Conservation (phyloP, 1,140 invertebrate species). For the roundworm (Caenorhabditis elegans) region WBcel235 BX284602.5:11116001-11116500, state of each 20-base stretch:
- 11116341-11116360: slow-evolving; percentile 10
- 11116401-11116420: neutral
- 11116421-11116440: no score
- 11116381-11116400: slow-evolving; percentile 13
- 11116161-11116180: neutral
- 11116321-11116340: neutral
- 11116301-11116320: neutral
- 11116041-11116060: neutral
- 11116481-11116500: no score
- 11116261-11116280: neutral
- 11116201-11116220: neutral
- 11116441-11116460: no score
- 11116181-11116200: neutral
- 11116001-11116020: neutral
- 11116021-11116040: neutral
- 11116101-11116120: neutral
- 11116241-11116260: neutral
- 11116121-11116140: neutral
- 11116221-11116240: slow-evolving; percentile 2
- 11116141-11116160: neutral
- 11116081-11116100: neutral
- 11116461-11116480: no score
- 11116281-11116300: neutral
- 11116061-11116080: neutral
- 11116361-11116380: neutral